Base-by-base conservation (phyloP, 2,797 vertebrate species). In the Pyrocephalus nanus region DNA sequence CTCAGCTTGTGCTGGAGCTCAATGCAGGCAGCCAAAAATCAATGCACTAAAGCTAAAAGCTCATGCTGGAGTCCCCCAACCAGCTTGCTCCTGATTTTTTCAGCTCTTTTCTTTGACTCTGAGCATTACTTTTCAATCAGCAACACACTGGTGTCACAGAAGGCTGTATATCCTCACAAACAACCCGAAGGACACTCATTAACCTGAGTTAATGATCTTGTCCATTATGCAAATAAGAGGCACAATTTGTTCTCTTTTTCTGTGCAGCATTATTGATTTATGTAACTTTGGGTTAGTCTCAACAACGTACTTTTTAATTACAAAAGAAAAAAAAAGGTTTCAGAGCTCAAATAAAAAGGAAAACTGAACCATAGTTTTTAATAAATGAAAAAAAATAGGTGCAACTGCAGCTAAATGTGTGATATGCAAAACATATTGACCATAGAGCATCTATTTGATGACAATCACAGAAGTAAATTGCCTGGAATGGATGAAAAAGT, bases 1-100 rank as follows among this genome's bases (percentile, higher is more conserved):
- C 66, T 90, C 48, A 86, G 71, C 87, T 96, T 91, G 95, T 94
- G 42, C 58, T 38, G 61, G 74, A 93, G 57, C 94, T 95, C 90
- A 84, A 3, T 58, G 50, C 45, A 72, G 72, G 43, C 91, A 94
- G 86, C n/a, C 66, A 88, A 94, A 97, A 96, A 93, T 92, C 70
- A 83, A 91, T 93, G 51, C 50, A 64, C 71, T 95, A 51, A 94
- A 91, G 72, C 70, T 87, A 93, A 94, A 94, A 94, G 47, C 72
- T 74, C 87, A 55, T 51, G 73, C 54, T 15, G 60, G 48, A 93
- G 51, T 78, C 38, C 38, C 57, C 36, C n/a, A 72, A 6, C 36
- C 72, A 85, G 77, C 54, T 74, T 71, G 50, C 79, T 91, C 72
- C 69, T 82, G 72, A 23, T 40, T 71, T 92, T 92, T 86, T 84